Evolutionary conservation across 2,888 invertebrate genomes (phyloP).

Genomic region (Diabrotica balteata): DNA sequence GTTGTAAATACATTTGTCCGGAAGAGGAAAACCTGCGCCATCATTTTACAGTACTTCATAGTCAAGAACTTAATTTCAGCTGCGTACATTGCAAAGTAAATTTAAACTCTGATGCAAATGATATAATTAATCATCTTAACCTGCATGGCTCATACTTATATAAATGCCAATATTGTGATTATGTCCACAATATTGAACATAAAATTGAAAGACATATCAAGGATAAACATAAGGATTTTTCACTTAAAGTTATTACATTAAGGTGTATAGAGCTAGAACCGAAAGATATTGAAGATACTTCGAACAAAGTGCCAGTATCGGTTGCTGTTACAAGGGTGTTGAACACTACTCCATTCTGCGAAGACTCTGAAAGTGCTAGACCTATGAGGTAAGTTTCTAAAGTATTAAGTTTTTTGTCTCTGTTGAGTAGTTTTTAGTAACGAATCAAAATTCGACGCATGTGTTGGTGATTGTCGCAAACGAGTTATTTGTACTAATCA

Average conservation of each 20-base stretch:
- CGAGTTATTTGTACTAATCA: too few species aligned
- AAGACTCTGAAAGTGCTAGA: constrained; percentile 69
- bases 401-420: too few species aligned
- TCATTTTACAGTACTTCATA: constrained; percentile 77
- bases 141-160: constrained; percentile 77
- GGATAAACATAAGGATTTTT: constrained; percentile 67
- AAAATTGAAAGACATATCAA: constrained; percentile 72
- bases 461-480: too few species aligned
- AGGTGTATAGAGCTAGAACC: constrained; percentile 45
- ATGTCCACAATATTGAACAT: constrained; percentile 69
- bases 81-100: constrained; percentile 77
- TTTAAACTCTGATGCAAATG: constrained; percentile 56
- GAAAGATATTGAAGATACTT: constrained; percentile 47
- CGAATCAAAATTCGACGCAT: too few species aligned
- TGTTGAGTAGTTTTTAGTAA: too few species aligned
- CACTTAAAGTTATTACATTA: constrained; percentile 60
- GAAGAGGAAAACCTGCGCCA: constrained; percentile 75
- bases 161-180: constrained; percentile 74
- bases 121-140: constrained; percentile 72
- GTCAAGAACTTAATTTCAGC: constrained; percentile 60
- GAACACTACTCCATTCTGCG: constrained; percentile 47
- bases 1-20: constrained; percentile 75
- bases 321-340: background rate
- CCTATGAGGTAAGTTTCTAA: constrained; percentile 63
- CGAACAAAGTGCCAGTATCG: background rate